Evolutionary conservation across 2,113 vertebrate genomes (phyloP), one percentile per base, ranked within the genome.

Genomic region (Forbesichthys agassizii): DNA sequence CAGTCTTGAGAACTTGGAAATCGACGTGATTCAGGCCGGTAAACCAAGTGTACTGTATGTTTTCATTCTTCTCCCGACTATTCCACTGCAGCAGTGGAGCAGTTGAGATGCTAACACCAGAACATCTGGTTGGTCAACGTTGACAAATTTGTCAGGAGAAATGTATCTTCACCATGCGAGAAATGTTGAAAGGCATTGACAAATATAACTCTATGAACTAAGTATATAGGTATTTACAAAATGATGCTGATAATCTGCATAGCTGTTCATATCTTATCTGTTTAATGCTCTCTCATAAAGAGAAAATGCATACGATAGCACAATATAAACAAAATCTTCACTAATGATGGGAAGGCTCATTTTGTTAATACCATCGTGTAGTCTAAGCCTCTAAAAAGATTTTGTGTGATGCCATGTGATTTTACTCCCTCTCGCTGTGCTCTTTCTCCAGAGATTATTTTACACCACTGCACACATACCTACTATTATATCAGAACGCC

Each of bases 301-400:
- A 74, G 10, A 71, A 74, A 80, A 80, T 48, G 67, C 82, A 8
- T 42, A 61, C 48, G 81, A 82, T 86, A 86, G 46, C 48, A 4
- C 33, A 69, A 48, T 57, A 49, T 88, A 86, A 86, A 88, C 84
- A 88, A 2, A 1, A 67, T 75, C 65, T 47, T 68, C 63, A 48
- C 68, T 69, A 75, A 82, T 77, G 81, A 77, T 77, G 71, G 75
- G 79, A 79, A 84, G 69, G 60, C 65, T 61, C 48, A 56, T 36
- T 78, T 33, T 57, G 48, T 66, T 74, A 53, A 49, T 7, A 54
- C 0, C n/a, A 27, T 33, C 20, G 20, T 20, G 20, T 20, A 20
- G 67, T 6, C 56, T n/a, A 73, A 73, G 47, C 33, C 33, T 51
- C 14, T 71, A 9, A 65, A 56, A 65, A 58, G 48, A 69, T 55